phyloP scores from a whole-genome alignment of 1,140 invertebrate genomes.

The Lepidurus apus region DNA sequence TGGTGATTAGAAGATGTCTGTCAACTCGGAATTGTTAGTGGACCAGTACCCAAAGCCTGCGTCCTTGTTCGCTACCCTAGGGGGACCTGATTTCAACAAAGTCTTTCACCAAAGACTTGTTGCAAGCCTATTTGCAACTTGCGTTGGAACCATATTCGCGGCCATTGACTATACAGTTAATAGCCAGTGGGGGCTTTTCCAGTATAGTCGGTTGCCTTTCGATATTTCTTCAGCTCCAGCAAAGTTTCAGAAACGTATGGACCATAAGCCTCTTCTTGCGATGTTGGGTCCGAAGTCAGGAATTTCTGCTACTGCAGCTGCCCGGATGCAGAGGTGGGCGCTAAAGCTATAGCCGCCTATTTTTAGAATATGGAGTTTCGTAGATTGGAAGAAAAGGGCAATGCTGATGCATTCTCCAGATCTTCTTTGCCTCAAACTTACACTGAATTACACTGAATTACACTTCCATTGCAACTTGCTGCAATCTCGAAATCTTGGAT shows the following conservation, averaged over 20 bases:
- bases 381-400: no score
- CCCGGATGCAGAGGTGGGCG: conserved; percentile 41
- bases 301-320: conserved; percentile 43
- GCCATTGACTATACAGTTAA: conserved; percentile 43
- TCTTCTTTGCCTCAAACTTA: no score
- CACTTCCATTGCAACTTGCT: neutral
- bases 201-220: conserved; percentile 48
- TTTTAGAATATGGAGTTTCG: no score
- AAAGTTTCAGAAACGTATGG: conserved; percentile 47
- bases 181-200: conserved; percentile 48
- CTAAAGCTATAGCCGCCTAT: no score
- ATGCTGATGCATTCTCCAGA: no score
- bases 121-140: conserved; percentile 42
- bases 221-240: conserved; percentile 47
- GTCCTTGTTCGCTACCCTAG: no score
- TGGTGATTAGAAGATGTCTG: no score
- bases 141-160: conserved; percentile 39
- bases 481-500: no score
- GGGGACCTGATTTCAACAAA: conserved; percentile 41
- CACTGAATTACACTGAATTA: no score
- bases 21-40: no score
- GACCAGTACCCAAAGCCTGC: no score
- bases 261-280: conserved; percentile 46
- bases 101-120: conserved; percentile 39
- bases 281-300: conserved; percentile 43